A percentile compares a stretch with the other conserved stretches of the same genome.
phyloP scores from a whole-genome alignment of 1,140 invertebrate species.

The Mactra quadrangularis region DNA sequence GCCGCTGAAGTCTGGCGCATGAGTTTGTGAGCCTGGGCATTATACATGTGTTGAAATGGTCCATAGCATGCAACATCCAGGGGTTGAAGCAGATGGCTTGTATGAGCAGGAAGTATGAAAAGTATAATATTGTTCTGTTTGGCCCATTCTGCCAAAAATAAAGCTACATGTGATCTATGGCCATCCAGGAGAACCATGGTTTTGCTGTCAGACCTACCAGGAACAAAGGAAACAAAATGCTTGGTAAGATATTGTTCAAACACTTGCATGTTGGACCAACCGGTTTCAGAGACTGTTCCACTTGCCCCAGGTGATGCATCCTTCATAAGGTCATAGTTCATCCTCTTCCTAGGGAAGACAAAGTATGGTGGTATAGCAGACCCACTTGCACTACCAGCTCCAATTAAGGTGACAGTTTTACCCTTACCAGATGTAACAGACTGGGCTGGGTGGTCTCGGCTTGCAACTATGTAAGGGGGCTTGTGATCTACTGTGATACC shows the following conservation, averaged over 20 bases:
- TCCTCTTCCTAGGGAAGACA: conserved; percentile 51
- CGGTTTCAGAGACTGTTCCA: conserved; percentile 30
- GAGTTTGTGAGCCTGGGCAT: conserved; percentile 8
- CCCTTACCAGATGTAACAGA: conserved; percentile 40
- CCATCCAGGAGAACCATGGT: conserved; percentile 25
- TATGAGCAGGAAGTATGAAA: conserved; percentile 43
- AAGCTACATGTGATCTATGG: conserved; percentile 18
- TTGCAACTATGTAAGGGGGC: conserved; percentile 21
- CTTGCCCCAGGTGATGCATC: conserved; percentile 24
- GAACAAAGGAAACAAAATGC: conserved; percentile 20
- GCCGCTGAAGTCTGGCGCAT: background rate
- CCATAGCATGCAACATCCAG: conserved; percentile 56
- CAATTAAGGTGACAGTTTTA: conserved; percentile 62
- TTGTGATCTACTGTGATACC: conserved; percentile 57
- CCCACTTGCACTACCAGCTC: conserved; percentile 67
- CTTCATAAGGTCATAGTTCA: conserved; percentile 27
- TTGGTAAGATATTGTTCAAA: conserved; percentile 31
- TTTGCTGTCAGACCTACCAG: background rate
- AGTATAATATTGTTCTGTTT: conserved; percentile 39
- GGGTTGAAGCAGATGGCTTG: conserved; percentile 51
- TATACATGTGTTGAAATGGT: conserved; percentile 48
- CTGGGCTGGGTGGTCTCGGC: background rate
- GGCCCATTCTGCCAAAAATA: conserved; percentile 42
- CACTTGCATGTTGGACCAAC: conserved; percentile 52
- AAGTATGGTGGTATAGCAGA: conserved; percentile 59